Evolutionary conservation across 2,888 invertebrate genomes (phyloP).

Genomic region (Epistrophella euchroma): DNA sequence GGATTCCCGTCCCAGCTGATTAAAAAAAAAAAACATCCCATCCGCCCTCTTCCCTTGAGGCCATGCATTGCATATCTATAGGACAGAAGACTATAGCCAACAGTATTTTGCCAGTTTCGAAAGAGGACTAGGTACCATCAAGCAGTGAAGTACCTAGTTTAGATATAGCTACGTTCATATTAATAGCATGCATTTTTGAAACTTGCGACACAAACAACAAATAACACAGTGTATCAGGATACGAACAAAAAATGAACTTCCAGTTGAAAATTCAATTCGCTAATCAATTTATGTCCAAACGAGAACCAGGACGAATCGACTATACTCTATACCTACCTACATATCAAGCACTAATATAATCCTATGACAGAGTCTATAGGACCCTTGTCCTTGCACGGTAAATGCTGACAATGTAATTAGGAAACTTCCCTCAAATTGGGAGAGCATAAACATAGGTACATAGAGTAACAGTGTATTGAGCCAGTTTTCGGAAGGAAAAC

Average conservation of each 20-base stretch:
- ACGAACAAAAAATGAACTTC: slow-evolving; percentile 42
- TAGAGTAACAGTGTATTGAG: background rate
- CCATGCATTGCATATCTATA: background rate
- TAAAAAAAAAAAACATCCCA: slow-evolving; percentile 6
- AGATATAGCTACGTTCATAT: background rate
- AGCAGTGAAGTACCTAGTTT: slow-evolving; percentile 2
- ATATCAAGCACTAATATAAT: background rate
- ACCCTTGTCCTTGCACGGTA: slow-evolving; percentile 51
- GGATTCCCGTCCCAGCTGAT: slow-evolving; percentile 47
- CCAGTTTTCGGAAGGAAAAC: slow-evolving; percentile 55
- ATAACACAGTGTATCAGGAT: slow-evolving; percentile 31
- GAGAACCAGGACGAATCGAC: slow-evolving; percentile 41
- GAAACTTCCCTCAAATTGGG: slow-evolving; percentile 53
- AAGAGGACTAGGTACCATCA: background rate
- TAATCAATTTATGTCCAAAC: slow-evolving; percentile 75
- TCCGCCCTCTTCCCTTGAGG: slow-evolving; percentile 37
- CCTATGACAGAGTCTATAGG: background rate
- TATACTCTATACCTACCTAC: background rate
- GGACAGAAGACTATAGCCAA: slow-evolving; percentile 14
- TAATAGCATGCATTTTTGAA: slow-evolving; percentile 34
- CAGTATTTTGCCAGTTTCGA: slow-evolving; percentile 39
- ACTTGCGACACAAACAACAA: slow-evolving; percentile 52
- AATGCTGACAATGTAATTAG: slow-evolving; percentile 74
- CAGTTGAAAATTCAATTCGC: slow-evolving; percentile 69
- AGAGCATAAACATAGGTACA: background rate